A percentile compares a stretch with the other conserved stretches of the same genome.
Conservation (phyloP, 2,888 invertebrate genomes). For the Leptodirus hochenwartii region DNA sequence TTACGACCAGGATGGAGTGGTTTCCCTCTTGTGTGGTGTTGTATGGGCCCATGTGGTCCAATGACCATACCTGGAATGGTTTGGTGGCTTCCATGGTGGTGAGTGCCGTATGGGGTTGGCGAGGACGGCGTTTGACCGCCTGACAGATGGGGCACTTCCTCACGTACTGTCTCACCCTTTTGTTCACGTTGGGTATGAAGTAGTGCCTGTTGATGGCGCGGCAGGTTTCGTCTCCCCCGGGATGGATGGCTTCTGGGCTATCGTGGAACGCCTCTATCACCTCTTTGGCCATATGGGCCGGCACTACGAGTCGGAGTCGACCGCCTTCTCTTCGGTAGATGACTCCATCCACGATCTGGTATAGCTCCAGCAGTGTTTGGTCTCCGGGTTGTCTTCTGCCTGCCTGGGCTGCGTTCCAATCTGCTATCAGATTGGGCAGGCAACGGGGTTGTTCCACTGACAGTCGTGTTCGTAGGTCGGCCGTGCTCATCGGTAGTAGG, state of each 20-base stretch:
- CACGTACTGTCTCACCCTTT: constrained; percentile 12
- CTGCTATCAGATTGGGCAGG: too few species aligned
- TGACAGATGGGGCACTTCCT: constrained; percentile 9
- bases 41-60: constrained; percentile 11
- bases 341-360: too few species aligned
- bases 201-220: constrained; percentile 6
- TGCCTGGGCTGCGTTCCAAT: too few species aligned
- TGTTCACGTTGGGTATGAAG: constrained; percentile 4
- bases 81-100: constrained; percentile 7
- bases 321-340: too few species aligned
- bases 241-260: constrained; percentile 10
- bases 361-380: too few species aligned
- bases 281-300: neutral
- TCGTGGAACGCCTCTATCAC: neutral
- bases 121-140: constrained; percentile 7
- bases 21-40: constrained; percentile 8
- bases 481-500: too few species aligned
- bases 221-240: constrained; percentile 9
- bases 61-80: constrained; percentile 9
- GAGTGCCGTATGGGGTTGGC: constrained; percentile 7
- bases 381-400: too few species aligned
- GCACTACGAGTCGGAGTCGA: too few species aligned
- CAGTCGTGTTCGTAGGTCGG: too few species aligned
- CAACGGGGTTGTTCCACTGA: too few species aligned
- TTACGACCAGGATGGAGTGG: constrained; percentile 12